These are phyloP conservation scores for Trileptium ribeirensis DNA, from an alignment of 2,888 invertebrate genomes.

Conservation along the genomic window DNA sequence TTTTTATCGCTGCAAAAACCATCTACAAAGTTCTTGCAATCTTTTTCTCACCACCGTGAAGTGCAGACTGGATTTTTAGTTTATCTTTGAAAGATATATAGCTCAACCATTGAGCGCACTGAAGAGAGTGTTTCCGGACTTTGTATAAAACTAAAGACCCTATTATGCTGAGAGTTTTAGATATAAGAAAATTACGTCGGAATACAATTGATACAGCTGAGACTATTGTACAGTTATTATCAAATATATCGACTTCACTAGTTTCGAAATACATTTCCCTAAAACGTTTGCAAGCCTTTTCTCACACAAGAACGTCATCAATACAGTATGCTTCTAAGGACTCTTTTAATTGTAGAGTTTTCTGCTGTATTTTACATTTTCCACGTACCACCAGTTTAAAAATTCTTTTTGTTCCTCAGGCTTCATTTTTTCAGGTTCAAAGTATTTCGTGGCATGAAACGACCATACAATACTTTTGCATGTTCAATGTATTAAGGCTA, in stretches of 20 bases:
- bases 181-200: not conserved
- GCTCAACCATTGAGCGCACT: not conserved
- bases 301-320: not conserved
- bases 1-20: not conserved
- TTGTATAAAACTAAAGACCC: not conserved
- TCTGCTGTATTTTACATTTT: not conserved
- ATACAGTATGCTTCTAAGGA: slow-evolving; percentile 2
- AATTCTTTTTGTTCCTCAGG: not conserved
- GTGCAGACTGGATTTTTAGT: not conserved
- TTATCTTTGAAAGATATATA: not conserved
- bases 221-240: not conserved
- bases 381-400: not conserved
- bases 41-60: not conserved
- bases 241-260: not conserved
- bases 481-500: not conserved
- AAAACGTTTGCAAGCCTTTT: not conserved
- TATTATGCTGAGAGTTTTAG: not conserved
- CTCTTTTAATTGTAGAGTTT: not conserved
- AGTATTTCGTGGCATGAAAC: not conserved
- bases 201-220: not conserved
- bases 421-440: not conserved
- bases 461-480: not conserved
- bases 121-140: not conserved
- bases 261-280: not conserved
- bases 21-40: not conserved